Base-by-base conservation (phyloP, 2,888 invertebrate species). In the Drosophila leonis region DNA sequence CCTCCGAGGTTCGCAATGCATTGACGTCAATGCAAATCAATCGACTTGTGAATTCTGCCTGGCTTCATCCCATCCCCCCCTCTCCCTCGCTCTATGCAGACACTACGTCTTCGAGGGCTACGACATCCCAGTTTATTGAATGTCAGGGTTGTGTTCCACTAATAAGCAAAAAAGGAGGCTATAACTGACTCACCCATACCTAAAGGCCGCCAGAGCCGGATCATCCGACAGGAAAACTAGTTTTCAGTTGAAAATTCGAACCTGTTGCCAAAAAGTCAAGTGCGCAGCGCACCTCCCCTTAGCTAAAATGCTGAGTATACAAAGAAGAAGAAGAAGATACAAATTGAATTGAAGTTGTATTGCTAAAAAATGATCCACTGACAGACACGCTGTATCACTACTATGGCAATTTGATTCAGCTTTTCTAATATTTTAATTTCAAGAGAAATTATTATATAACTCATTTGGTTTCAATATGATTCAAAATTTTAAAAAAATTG, bases 1-100 rank as follows among this genome's bases (percentile, higher is more conserved):
- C 48, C 60, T 49, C 9, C 39, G n/a, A 52, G 54, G 51, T 29
- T 35, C 63, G 41, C 66, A 60, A 65, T 70, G 74, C 68, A 79
- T 85, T 87, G 87, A 87, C 87, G 87, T 87, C 87, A 87, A 87
- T 87, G 90, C 87, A 87, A 87, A 90, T 87, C 78, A 72, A 81
- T 55, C 63, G 65, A 74, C 64, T 78, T 72, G 75, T 61, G 67
- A 70, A 49, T 49, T 46, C 63, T 65, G 65, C 63, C 64, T 59
- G 72, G 66, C 41, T 29, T 37, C 39, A 20, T 18, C 35, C 29
- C 24, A 13, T 35, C 35, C 20, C 2, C 18, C 13, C n/a, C 52
- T 29, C 20, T 15, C 1, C 9, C 15, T 3, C 31, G 3, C 33
- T 61, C 49, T 57, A 24, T 63, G 78, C 62, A 78, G 70, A 73